A percentile compares a stretch with the other conserved stretches of the same genome.
These are phyloP conservation scores for Mustelus asterias DNA, from an alignment of 2,113 vertebrate genomes.

Conservation along the genomic window DNA sequence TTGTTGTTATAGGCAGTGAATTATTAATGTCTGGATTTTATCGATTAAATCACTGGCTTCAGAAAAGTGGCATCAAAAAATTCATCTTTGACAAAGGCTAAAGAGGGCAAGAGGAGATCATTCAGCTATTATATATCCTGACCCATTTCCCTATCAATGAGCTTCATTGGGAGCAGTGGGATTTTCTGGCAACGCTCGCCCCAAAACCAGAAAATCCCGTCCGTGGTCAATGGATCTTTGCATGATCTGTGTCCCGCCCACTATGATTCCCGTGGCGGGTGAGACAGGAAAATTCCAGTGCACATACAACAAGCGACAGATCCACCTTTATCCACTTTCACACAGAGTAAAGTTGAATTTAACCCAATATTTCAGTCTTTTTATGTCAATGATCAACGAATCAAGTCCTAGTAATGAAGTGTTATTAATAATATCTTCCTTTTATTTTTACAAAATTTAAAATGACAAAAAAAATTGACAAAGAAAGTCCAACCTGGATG, in stretches of 20 bases:
- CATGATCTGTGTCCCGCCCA: no score
- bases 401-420: not conserved
- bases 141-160: not conserved
- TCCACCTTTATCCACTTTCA: not conserved
- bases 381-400: not conserved
- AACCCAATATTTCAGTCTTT: not conserved
- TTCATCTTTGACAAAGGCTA: not conserved
- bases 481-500: no score
- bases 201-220: no score
- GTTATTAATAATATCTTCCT: not conserved
- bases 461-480: not conserved
- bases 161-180: not conserved
- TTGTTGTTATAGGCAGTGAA: not conserved
- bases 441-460: not conserved
- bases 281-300: not conserved
- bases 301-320: not conserved
- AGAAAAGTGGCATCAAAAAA: not conserved
- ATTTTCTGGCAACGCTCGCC: no score
- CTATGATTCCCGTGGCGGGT: no score
- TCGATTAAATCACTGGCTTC: not conserved
- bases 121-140: not conserved
- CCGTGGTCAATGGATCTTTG: no score
- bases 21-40: not conserved
- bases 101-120: not conserved
- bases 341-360: not conserved